Percentiles rank a stretch among this genome's conserved stretches.
Conservation (phyloP, 92 coral and sea anemone species). For the Muricea muricata region DNA sequence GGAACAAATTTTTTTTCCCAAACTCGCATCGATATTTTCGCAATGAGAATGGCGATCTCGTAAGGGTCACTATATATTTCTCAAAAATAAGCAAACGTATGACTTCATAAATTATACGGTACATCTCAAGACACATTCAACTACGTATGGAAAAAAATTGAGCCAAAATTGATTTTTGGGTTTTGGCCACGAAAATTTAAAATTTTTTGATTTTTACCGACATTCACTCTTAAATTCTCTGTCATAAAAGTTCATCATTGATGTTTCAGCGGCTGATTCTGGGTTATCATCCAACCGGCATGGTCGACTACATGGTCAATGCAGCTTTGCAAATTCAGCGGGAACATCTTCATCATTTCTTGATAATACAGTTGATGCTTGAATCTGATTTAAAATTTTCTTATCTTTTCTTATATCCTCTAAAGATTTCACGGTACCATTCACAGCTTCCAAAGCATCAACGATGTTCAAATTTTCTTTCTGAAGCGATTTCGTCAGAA, state of each 20-base stretch:
- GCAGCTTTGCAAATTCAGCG: neutral
- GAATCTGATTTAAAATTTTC: conserved; percentile 14
- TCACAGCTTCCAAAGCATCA: no score
- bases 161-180: conserved; percentile 17
- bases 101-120: neutral
- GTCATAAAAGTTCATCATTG: no score
- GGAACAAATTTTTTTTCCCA: no score
- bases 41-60: neutral
- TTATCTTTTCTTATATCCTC: neutral
- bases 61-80: neutral
- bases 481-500: neutral
- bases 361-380: conserved; percentile 1
- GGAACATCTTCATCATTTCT: neutral
- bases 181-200: neutral
- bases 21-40: no score
- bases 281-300: no score
- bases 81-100: neutral
- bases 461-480: conserved; percentile 5
- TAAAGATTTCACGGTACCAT: neutral
- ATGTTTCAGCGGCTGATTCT: no score
- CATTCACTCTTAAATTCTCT: neutral
- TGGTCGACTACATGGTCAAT: no score
- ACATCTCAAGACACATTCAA: neutral
- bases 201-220: neutral
- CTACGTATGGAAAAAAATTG: neutral